Conservation (phyloP, 2,888 invertebrate genomes). For the Tetranychus truncatus region DNA sequence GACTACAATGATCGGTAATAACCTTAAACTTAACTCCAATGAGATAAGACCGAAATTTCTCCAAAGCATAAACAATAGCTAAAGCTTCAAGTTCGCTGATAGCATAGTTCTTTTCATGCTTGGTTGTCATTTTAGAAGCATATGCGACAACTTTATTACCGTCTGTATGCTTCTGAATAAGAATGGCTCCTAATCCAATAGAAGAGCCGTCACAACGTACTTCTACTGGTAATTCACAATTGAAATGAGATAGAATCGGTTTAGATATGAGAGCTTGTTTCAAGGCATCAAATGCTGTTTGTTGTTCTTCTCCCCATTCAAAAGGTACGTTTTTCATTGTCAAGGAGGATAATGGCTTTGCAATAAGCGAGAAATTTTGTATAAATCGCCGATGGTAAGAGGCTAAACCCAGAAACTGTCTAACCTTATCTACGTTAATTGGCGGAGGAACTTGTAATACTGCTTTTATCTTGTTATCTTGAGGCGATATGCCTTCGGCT, state of each 20-base stretch:
- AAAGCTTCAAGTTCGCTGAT: neutral
- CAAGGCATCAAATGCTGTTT: neutral
- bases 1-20: neutral
- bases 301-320: neutral
- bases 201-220: neutral
- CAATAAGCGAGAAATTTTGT: neutral
- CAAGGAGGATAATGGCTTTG: neutral
- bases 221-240: neutral
- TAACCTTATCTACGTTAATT: too few relatives aligned
- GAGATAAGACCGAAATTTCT: neutral
- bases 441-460: neutral
- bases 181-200: neutral
- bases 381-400: neutral
- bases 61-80: neutral
- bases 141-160: neutral
- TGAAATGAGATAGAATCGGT: neutral
- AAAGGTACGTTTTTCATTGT: neutral
- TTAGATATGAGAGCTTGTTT: neutral
- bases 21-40: neutral
- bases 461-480: neutral
- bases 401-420: neutral
- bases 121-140: neutral
- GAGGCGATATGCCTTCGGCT: neutral
- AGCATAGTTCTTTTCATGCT: slow-evolving; percentile 2
- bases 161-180: neutral